These are phyloP conservation scores for Onychorhynchus coronatus DNA, from an alignment of 2,113 vertebrate species.

Conservation along the genomic window DNA sequence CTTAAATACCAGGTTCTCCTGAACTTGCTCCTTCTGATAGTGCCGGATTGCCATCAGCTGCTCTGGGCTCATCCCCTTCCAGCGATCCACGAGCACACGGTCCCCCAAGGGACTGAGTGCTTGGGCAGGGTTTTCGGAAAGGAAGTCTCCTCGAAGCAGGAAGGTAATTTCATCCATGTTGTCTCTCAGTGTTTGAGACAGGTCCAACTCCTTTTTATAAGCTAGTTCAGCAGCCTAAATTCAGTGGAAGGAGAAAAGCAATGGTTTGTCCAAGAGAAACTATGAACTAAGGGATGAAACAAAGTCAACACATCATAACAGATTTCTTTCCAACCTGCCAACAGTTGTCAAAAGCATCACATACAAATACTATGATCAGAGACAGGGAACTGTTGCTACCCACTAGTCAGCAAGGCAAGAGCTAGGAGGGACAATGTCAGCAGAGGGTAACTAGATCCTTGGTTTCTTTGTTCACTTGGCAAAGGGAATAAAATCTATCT, in stretches of 20 bases:
- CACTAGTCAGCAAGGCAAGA: neutral
- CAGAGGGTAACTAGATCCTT: neutral
- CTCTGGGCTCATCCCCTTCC: constrained; percentile 76
- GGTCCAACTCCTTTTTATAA: constrained; percentile 62
- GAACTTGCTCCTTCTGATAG: constrained; percentile 78
- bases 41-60: constrained; percentile 70
- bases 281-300: neutral
- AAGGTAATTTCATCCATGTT: constrained; percentile 71
- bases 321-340: neutral
- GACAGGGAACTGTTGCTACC: neutral
- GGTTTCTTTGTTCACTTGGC: neutral
- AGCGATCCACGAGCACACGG: constrained; percentile 66
- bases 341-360: neutral
- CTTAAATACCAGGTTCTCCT: constrained; percentile 77
- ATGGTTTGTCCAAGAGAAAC: neutral
- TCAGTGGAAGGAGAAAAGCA: neutral
- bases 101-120: constrained; percentile 58
- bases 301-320: neutral
- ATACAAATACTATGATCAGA: neutral
- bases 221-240: constrained; percentile 70
- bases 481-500: neutral
- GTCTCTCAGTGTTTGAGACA: constrained; percentile 62
- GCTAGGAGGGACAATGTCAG: neutral
- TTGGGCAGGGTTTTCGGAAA: constrained; percentile 68
- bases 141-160: constrained; percentile 70